Conservation (phyloP, 2,113 vertebrate species). For the Mellivora capensis region DNA sequence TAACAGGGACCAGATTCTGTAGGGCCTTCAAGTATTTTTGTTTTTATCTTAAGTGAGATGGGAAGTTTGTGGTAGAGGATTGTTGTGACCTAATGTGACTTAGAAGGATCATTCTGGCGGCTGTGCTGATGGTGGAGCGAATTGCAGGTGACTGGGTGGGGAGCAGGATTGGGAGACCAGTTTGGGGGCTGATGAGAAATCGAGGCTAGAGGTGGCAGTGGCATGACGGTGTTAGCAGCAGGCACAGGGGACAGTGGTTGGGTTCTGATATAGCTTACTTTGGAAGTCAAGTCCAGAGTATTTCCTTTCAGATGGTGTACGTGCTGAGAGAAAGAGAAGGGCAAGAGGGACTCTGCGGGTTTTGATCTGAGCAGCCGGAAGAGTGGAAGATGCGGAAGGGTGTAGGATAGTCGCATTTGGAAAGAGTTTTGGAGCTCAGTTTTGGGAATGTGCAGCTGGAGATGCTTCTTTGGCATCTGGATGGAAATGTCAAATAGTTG, state of each 20-base stretch:
- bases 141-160: too few species aligned
- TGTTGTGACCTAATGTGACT: neutral
- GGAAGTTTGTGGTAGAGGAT: neutral
- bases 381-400: too few species aligned
- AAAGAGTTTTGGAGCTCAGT: neutral
- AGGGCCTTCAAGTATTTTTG: neutral
- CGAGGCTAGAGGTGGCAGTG: too few species aligned
- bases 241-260: fast-evolving
- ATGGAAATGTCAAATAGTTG: neutral
- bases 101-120: neutral
- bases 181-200: neutral
- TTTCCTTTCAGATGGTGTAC: neutral
- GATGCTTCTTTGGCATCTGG: neutral
- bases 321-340: neutral
- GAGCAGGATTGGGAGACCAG: neutral
- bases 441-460: neutral
- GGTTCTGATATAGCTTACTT: neutral
- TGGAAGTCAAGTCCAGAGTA: neutral
- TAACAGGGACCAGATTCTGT: too few species aligned
- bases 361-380: neutral
- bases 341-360: fast-evolving
- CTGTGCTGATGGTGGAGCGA: neutral
- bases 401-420: neutral
- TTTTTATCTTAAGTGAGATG: neutral
- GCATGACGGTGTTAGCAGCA: neutral